These are phyloP conservation scores for Mechanitis messenoides DNA, from an alignment of 2,888 invertebrate genomes.

Conservation along the genomic window DNA sequence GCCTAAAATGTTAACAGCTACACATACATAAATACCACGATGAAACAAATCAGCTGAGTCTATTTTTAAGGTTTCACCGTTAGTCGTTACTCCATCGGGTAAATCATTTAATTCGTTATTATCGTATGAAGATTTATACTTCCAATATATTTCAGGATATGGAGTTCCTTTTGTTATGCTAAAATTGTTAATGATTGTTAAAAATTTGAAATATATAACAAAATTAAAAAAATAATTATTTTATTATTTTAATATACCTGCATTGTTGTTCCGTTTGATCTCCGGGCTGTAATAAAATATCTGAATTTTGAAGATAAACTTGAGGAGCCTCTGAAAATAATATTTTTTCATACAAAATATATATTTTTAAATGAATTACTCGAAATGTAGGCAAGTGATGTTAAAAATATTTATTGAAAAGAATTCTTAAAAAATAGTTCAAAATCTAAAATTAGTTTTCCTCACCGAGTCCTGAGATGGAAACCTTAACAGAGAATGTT, in stretches of 20 bases:
- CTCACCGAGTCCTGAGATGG: slow-evolving; percentile 58
- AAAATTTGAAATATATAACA: too few species aligned
- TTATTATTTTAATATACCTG: slow-evolving; percentile 41
- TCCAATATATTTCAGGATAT: slow-evolving; percentile 48
- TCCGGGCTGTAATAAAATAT: slow-evolving; percentile 41
- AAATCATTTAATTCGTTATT: slow-evolving; percentile 35
- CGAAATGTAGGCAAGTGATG: slow-evolving; percentile 5
- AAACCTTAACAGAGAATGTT: slow-evolving; percentile 38
- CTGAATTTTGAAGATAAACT: slow-evolving; percentile 36
- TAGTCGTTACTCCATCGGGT: slow-evolving; percentile 40
- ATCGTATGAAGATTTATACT: slow-evolving; percentile 38
- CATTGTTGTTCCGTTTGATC: slow-evolving; percentile 46
- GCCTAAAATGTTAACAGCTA: slow-evolving; percentile 49
- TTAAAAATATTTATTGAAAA: not conserved
- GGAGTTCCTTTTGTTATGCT: slow-evolving; percentile 56
- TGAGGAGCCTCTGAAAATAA: slow-evolving; percentile 46
- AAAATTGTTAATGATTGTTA: slow-evolving; percentile 16
- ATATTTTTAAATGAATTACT: not conserved
- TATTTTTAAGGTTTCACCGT: slow-evolving; percentile 41
- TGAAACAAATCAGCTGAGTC: slow-evolving; percentile 38
- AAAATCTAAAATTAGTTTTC: too few species aligned
- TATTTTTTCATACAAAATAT: not conserved
- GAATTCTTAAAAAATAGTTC: too few species aligned
- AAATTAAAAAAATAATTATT: not conserved
- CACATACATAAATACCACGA: slow-evolving; percentile 51